Conservation (phyloP, 1,140 invertebrate species). For the Calosoma granatense region DNA sequence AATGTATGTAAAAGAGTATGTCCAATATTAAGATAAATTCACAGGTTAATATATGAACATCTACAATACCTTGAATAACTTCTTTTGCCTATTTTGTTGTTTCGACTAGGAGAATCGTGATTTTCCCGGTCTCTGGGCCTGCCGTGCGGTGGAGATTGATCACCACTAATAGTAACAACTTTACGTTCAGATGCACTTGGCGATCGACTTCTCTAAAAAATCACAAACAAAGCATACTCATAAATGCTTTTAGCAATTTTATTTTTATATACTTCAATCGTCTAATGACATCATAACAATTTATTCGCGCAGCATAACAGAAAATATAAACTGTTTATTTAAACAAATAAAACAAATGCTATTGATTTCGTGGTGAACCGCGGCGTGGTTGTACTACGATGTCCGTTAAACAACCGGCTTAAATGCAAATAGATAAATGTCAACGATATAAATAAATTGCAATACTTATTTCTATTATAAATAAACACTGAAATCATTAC, state of each 20-base stretch:
- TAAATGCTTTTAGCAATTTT: too few species aligned
- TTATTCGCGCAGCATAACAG: conserved; percentile 4
- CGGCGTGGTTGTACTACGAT: conserved; percentile 8
- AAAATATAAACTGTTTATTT: too few species aligned
- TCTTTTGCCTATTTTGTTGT: conserved; percentile 29
- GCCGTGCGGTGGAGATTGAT: conserved; percentile 27
- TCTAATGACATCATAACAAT: conserved; percentile 10
- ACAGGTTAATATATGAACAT: too few species aligned
- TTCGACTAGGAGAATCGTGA: conserved; percentile 1
- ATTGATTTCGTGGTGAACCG: conserved; percentile 7
- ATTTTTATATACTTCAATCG: conserved; percentile 3
- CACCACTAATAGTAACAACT: conserved; percentile 14
- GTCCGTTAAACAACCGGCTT: conserved; percentile 6
- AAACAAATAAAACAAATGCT: conserved; percentile 3
- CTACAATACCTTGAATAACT: conserved; percentile 31
- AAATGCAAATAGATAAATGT: conserved; percentile 9
- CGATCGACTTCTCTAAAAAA: conserved; percentile 24
- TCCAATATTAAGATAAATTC: too few species aligned
- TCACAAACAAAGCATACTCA: conserved; percentile 9
- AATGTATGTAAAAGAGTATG: conserved; percentile 13
- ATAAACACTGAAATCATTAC: conserved; percentile 16
- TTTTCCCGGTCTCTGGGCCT: conserved; percentile 22
- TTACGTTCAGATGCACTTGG: conserved; percentile 18
- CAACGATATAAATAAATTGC: conserved; percentile 1
- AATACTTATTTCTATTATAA: neutral